Evolutionary conservation across 1,140 invertebrate genomes (phyloP), one percentile per base, ranked within the genome.

Genomic region (Lordiphosa collinella): DNA sequence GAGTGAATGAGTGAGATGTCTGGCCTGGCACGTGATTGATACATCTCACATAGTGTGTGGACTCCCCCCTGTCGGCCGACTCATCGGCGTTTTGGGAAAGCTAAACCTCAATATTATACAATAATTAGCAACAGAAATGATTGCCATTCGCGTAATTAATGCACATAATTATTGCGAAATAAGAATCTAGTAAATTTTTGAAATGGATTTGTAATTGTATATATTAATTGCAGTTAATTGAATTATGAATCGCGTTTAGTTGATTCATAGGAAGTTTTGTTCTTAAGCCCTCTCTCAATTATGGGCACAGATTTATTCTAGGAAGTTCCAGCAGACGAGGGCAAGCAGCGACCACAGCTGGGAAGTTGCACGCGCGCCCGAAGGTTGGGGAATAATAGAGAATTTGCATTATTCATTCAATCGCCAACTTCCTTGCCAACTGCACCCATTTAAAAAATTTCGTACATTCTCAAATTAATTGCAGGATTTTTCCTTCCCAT

Each of bases 201-300:
- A 80, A 79, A 82, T 79, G 59, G 65, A 80, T 74, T 79, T 63
- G 67, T 79, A 82, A 82, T 84, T 84, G 76, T 72, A 76, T 84
- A 29, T 84, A 84, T 82, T 82, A 82, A 82, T 82, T 82, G 67
- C 57, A 70, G 58, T 75, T 84, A 61, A 82, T 82, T 82, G 67
- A 84, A 82, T 82, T 82, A 82, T 82, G 76, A 82, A 82, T 82
- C 67, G 53, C 74, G 67, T 70, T 80, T 80, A 48, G 32, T 60
- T 31, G 55, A 58, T 46, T 56, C 57, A 52, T 71, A 82, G 69
- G 70, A 72, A 72, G 52, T 49, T 25, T 25, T 7, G 6, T 25
- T 25, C 22, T 25, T 25, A 25, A 25, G 22, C 16, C 16, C 16
- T 18, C 16, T 18, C 16, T 18, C 16, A 18, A 25, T 25, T 25